Base-by-base conservation (phyloP, 1,140 invertebrate genomes). In the Onthophagus taurus region DNA sequence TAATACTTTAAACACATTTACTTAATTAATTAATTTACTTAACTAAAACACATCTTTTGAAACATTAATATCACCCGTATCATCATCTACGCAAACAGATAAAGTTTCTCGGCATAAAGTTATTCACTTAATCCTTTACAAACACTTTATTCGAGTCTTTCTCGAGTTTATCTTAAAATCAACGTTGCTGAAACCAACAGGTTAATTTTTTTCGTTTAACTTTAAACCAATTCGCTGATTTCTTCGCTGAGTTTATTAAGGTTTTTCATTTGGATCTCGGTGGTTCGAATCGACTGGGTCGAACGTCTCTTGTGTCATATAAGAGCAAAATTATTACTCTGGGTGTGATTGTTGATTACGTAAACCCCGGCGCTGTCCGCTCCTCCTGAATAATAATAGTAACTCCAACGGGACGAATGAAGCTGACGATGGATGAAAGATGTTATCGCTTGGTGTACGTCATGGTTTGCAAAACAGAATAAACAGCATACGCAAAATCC, bases 401-500 rank as follows among this genome's bases (percentile, higher is more conserved):
- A 58, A 48, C 52, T 58, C 58, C 57, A 63, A 33, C 60, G 45
- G 16, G 47, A 50, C 9, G 38, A 52, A 47, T 51, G 33, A 21
- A 52, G 42, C 49, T 45, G 66, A 14, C 67, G 61, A 46, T 65
- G 63, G 3, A 68, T 45, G 30, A 65, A 56, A n/a, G 55, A 61
- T 19, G 64, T 61, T 4, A 70, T 55, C 7, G 69, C 67, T 12
- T 66, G 62, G 33, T 67, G 61, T 9, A 93, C 89, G 71, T 92
- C 88, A 49, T 88, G 85, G 62, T 94, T 93, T 55, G 83, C 86
- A 68, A 92, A 93, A 59, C 89, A 94, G 61, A 92, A 91, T 3
- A 94, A 69, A 17, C 87, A 72, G 0, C 88, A 79, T 0, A 93
- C 85, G 47, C 83, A 84, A 8, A 89, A 72, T 38, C 89, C 89